Evolutionary conservation across 2,113 vertebrate species (phyloP).

Genomic region (Python bivittatus): DNA sequence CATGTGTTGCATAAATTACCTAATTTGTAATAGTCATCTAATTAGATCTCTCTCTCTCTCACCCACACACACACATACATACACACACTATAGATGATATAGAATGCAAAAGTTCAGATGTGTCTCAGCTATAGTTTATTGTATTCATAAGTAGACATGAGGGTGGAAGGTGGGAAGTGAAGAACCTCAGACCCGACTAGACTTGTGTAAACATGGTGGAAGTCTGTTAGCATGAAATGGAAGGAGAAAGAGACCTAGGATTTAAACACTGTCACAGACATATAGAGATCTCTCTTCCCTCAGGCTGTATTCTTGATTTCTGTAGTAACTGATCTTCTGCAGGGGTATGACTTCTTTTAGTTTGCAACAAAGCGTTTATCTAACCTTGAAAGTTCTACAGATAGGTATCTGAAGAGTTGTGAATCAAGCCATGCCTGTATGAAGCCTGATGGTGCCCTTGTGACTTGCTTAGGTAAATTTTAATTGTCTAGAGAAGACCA

Average conservation of each 20-base stretch:
- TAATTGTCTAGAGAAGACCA: no score
- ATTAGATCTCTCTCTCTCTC: background rate
- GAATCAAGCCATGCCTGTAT: no score
- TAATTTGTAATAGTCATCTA: background rate
- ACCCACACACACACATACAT: background rate
- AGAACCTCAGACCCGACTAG: background rate
- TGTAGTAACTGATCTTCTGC: background rate
- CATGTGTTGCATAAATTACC: background rate
- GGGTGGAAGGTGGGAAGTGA: background rate
- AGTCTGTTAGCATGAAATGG: background rate
- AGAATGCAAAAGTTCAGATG: background rate
- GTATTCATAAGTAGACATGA: background rate
- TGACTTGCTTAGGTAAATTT: background rate
- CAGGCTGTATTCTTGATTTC: background rate
- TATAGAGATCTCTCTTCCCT: background rate
- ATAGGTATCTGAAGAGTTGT: no score
- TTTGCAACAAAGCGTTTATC: background rate
- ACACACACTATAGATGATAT: background rate
- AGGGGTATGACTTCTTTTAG: background rate
- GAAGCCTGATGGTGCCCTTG: no score
- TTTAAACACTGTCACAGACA: background rate
- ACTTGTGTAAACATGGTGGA: background rate
- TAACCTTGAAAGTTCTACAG: background rate
- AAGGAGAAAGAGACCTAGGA: background rate
- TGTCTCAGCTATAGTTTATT: background rate